Percentiles rank a stretch among this genome's conserved stretches.
These are phyloP conservation scores for Tetragnatha versicolor DNA, from an alignment of 1,140 invertebrate species.

Conservation along the genomic window DNA sequence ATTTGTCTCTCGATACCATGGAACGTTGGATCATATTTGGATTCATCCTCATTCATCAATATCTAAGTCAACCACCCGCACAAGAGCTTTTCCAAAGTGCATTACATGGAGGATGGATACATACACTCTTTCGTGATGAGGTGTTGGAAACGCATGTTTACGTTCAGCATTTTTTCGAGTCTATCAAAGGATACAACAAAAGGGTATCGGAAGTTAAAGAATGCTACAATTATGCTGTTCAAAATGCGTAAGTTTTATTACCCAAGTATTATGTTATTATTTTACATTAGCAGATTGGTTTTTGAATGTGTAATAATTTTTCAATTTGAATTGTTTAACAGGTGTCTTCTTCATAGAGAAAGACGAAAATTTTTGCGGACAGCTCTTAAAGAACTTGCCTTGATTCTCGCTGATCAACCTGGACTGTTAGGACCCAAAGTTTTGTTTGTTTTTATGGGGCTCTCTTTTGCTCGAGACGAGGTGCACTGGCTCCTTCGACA, in stretches of 20 bases:
- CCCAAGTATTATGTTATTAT: too few relatives aligned
- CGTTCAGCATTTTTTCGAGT: conserved; percentile 91
- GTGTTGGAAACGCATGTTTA: conserved; percentile 95
- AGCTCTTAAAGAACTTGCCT: conserved; percentile 91
- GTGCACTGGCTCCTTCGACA: conserved; percentile 96
- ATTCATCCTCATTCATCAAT: conserved; percentile 86
- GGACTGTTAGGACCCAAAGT: conserved; percentile 93
- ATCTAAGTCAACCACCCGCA: conserved; percentile 75
- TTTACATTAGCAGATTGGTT: too few relatives aligned
- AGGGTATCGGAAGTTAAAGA: conserved; percentile 93
- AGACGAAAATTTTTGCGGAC: conserved; percentile 94
- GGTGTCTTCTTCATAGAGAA: conserved; percentile 87
- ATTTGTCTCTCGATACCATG: conserved; percentile 91
- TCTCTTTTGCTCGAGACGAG: conserved; percentile 95
- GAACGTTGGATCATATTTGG: conserved; percentile 98
- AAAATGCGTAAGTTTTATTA: conserved; percentile 77
- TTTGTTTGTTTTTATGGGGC: conserved; percentile 92
- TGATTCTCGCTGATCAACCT: conserved; percentile 97
- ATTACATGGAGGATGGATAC: conserved; percentile 91
- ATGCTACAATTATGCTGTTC: conserved; percentile 85
- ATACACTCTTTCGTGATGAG: conserved; percentile 96
- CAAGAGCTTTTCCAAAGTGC: conserved; percentile 91
- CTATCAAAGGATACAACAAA: conserved; percentile 93
- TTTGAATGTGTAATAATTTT: neutral
- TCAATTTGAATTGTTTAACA: conserved; percentile 56